phyloP scores from a whole-genome alignment of 2,888 invertebrate species.

The Nomada ruficornis region DNA sequence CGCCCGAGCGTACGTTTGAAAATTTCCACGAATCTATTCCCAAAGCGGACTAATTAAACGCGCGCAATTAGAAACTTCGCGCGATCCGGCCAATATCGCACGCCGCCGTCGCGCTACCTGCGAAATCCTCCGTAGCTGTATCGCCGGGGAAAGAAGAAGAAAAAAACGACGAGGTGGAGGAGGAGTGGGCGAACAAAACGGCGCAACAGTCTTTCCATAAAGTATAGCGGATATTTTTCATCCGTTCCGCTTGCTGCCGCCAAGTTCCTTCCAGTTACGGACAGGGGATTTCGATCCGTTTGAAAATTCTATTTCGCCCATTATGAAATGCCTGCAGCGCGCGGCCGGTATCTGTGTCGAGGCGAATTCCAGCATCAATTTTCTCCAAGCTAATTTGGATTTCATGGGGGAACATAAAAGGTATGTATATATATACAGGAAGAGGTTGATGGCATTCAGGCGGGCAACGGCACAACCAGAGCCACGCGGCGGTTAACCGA shows the following conservation, averaged over 20 bases:
- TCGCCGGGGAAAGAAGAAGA: background rate
- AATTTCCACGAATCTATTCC: background rate
- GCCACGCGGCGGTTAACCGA: constrained; percentile 38
- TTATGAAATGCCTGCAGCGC: constrained; percentile 50
- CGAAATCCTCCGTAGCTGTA: background rate
- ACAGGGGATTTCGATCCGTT: constrained; percentile 36
- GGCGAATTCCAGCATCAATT: constrained; percentile 42
- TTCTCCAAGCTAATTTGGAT: constrained; percentile 47
- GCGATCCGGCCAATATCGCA: constrained; percentile 1
- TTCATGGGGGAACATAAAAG: constrained; percentile 27
- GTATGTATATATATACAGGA: background rate
- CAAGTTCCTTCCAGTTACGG: constrained; percentile 14
- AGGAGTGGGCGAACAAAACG: background rate
- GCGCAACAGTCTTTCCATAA: constrained; percentile 4
- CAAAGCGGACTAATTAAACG: background rate
- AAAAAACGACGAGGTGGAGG: background rate
- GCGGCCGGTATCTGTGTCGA: constrained; percentile 24
- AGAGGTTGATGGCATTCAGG: constrained; percentile 16
- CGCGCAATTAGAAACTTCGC: constrained; percentile 14
- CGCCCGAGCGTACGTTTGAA: background rate
- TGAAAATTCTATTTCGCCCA: constrained; percentile 54
- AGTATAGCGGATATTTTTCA: constrained; percentile 25
- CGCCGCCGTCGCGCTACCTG: background rate
- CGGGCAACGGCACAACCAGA: background rate
- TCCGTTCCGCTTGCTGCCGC: constrained; percentile 33